These are phyloP conservation scores for Nesoenas mayeri DNA, from an alignment of 2,113 vertebrate species.

Conservation along the genomic window DNA sequence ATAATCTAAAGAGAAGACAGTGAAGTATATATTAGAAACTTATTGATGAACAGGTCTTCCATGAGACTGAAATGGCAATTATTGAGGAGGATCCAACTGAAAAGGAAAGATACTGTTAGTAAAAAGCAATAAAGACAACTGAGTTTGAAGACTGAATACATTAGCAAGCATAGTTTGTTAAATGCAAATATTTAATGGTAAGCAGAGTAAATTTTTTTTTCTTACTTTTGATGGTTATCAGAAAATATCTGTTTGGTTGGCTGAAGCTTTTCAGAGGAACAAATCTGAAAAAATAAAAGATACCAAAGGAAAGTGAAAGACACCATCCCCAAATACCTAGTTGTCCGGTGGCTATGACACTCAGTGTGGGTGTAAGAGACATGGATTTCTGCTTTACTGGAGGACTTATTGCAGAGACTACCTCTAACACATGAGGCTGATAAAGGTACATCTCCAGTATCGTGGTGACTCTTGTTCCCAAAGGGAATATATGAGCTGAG, in stretches of 20 bases:
- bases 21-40: neutral
- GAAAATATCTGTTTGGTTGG: neutral
- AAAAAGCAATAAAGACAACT: neutral
- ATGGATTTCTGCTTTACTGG: neutral
- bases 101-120: neutral
- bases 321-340: neutral
- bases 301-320: neutral
- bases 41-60: neutral
- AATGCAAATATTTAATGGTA: neutral
- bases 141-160: neutral
- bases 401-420: neutral
- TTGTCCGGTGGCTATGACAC: neutral
- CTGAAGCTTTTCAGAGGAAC: neutral
- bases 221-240: neutral
- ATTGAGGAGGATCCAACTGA: neutral
- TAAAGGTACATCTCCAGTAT: neutral
- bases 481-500: neutral
- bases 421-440: neutral
- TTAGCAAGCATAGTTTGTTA: neutral
- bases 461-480: neutral
- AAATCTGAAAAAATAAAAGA: neutral
- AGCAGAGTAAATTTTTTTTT: neutral
- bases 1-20: neutral
- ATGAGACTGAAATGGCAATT: neutral
- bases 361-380: neutral